Evolutionary conservation across 2,888 invertebrate species (phyloP), one percentile per base, ranked within the genome.

Genomic region (Nomada lathburiana): DNA sequence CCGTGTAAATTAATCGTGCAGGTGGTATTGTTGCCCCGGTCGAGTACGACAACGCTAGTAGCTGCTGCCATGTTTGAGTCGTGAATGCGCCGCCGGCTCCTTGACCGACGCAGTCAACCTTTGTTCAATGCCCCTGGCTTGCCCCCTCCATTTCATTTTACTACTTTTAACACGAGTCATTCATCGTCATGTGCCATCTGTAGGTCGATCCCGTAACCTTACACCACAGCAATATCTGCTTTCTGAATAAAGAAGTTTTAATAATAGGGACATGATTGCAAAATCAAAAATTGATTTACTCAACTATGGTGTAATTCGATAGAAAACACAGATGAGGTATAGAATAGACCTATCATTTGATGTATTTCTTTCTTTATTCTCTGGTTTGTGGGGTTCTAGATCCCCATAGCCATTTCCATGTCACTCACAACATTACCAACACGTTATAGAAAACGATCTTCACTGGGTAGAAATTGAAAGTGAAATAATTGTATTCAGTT

Each of bases 1-100:
- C 98, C 98, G 95, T 98, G 98, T 95, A 98, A 96, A 96, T 98
- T 98, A 94, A 98, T 97, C 93, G 98, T 98, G 95, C 98, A 98
- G 94, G 98, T 98, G 94, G 98, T 98, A 95, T 98, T 98, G 95
- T 98, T 98, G 94, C 98, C 98, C 94, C 98, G 96, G 95, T 98
- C 98, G 94, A 98, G 96, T 94, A 98, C 97, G 95, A 98, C 98
- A 95, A 98, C 98, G 96, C 98, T 98, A 94, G 98, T 98, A 95
- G 97, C 97, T 94, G 97, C 97, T 96, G 96, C 96, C 96, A 95
- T 96, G 95, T 95, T 95, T 92, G 91, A 92, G 91, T 90, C 91
- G 92, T 93, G 93, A 93, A 94, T 94, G 93, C 91, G 90, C 91
- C 90, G 90, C 90, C 87, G 89, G 83, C 85, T 86, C 82, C 80